Percentiles rank a stretch among this genome's conserved stretches.
Evolutionary conservation across 2,888 invertebrate species (phyloP).

Genomic region (Thera britannica): DNA sequence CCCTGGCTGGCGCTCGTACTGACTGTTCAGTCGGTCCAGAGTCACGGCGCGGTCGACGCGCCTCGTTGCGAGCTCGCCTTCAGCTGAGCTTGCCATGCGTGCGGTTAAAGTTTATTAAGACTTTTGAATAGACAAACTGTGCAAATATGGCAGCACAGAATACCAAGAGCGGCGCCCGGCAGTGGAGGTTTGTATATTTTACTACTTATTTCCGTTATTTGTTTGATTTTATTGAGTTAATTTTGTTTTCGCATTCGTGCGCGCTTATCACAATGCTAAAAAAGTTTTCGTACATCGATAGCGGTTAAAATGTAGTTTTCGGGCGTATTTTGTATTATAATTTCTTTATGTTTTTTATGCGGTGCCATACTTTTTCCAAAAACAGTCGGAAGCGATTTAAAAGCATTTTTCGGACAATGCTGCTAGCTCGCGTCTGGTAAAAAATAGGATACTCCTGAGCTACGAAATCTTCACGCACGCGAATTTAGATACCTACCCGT

Average conservation of each 20-base stretch:
- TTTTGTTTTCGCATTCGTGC: conserved; percentile 25
- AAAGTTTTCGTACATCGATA: background rate
- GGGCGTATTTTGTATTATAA: background rate
- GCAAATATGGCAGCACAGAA: conserved; percentile 54
- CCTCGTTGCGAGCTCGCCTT: conserved; percentile 31
- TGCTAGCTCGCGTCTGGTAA: conserved; percentile 5
- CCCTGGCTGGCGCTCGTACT: conserved; percentile 24
- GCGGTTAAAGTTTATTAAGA: conserved; percentile 67
- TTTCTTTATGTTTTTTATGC: background rate
- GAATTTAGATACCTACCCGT: background rate
- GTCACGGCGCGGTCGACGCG: conserved; percentile 45
- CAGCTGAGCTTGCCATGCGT: conserved; percentile 60
- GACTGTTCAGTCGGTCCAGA: conserved; percentile 53
- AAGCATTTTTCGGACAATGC: background rate
- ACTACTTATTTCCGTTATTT: conserved; percentile 20
- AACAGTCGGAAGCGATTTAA: conserved; percentile 5
- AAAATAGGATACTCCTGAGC: background rate
- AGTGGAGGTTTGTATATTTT: conserved; percentile 54
- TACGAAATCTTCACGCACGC: background rate
- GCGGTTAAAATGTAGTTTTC: conserved; percentile 1
- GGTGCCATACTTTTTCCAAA: background rate
- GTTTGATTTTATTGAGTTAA: conserved; percentile 37
- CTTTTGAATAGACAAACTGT: conserved; percentile 52
- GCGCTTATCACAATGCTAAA: conserved; percentile 1
- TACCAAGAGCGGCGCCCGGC: conserved; percentile 43